Evolutionary conservation across 92 coral and sea anemone genomes (phyloP), one percentile per base, ranked within the genome.

Genomic region (Epizoanthus ramosus): DNA sequence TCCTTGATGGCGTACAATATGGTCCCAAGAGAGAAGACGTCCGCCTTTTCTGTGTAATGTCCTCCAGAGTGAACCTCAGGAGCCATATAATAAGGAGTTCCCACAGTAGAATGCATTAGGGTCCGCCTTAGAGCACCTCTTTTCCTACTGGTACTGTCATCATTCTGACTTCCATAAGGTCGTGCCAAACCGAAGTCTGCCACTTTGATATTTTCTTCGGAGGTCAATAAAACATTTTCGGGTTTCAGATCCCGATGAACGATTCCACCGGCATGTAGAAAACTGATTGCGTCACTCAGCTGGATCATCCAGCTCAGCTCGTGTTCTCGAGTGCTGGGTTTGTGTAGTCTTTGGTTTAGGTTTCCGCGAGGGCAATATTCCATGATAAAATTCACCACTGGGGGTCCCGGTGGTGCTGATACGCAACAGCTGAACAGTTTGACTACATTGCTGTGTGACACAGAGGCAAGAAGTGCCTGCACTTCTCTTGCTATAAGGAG

Each of bases 111-210:
- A 15, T 59, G 61, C 89, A 88, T 80, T 70, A 45, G 23, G 57
- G 8, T 70, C 57, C 45, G 24, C 22, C 57, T 70, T 12, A 70
- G 25, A 37, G 74, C 57, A 18, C 74, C 57, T 3, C 25, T 71
- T 57, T 0, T 7, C 63, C 60, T 57, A 41, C 58, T 5, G 2
- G 53, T 57, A 41, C 58, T 5, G 2, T 52, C 0, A 3, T 18
- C 8, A 57, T 53, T 25, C 10, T 8, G 53, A 41, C 74, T 58
- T 52, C 68, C 41, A 59, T 81, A 25, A 68, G 73, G 6, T 81
- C 88, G 19, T 41, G 98, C 91, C 65, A 94, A 71, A 15, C 98
- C 98, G 73, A 94, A 92, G 72, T 94, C 98, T 28, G 93, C 95
- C 43, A 94, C 47, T 79, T 94, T 94, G n/a, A 92, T 71, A 39